Evolutionary conservation across 2,797 vertebrate species (phyloP), one percentile per base, ranked within the genome.

Genomic region (Phataginus tricuspis): DNA sequence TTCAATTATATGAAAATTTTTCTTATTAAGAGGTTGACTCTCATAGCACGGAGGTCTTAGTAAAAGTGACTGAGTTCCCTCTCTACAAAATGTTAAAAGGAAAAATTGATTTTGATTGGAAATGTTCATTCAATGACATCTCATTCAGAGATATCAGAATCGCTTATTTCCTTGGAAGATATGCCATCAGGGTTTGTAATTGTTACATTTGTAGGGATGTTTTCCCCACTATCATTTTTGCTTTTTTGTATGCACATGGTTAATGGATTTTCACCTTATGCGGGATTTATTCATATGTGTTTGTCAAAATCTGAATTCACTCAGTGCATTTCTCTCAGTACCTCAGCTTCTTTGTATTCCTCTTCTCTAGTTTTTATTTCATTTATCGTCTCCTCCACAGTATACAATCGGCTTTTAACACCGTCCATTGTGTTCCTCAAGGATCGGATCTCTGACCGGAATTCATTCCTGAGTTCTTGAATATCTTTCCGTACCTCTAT

Each of bases 291-390:
- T 88, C 29, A 25, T 89, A 91, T 64, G 25, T 39, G 53, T 78
- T 95, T 91, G 31, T 91, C 53, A 93, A 42, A 96, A 93, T 37
- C 34, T 89, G 66, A 86, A 59, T 77, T 91, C n/a, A n/a, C n/a
- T n/a, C n/a, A n/a, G n/a, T n/a, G n/a, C n/a, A n/a, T n/a, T n/a
- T n/a, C n/a, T n/a, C n/a, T n/a, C n/a, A n/a, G n/a, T n/a, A n/a
- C n/a, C n/a, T n/a, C n/a, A n/a, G n/a, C n/a, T n/a, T n/a, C n/a
- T n/a, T n/a, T n/a, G n/a, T n/a, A n/a, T n/a, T n/a, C n/a, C n/a
- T n/a, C n/a, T n/a, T n/a, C n/a, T n/a, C n/a, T n/a, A n/a, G n/a
- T n/a, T n/a, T n/a, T n/a, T n/a, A n/a, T n/a, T n/a, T n/a, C n/a
- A n/a, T n/a, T n/a, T n/a, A n/a, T n/a, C n/a, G n/a, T n/a, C n/a